phyloP scores from a whole-genome alignment of 2,888 invertebrate genomes.

The Dasypogon diadema region DNA sequence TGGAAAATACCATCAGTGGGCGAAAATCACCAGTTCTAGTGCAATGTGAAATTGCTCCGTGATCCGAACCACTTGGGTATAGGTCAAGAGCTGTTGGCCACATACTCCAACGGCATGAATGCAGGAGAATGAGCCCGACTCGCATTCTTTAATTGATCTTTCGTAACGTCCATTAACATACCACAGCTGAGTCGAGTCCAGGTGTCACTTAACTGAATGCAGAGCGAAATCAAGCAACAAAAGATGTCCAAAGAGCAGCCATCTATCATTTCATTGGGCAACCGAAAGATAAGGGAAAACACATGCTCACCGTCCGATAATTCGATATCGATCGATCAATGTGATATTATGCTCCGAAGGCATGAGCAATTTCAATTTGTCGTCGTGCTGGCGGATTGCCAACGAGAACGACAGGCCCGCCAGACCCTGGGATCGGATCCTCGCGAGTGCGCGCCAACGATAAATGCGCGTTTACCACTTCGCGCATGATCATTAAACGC shows the following conservation, averaged over 20 bases:
- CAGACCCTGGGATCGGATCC: neutral
- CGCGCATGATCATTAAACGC: constrained; percentile 45
- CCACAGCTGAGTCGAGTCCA: neutral
- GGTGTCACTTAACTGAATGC: constrained; percentile 16
- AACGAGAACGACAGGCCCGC: constrained; percentile 6
- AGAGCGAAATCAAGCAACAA: neutral
- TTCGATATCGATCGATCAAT: constrained; percentile 31
- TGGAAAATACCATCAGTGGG: no score
- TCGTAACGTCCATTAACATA: neutral
- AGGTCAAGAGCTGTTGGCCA: no score
- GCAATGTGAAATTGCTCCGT: no score
- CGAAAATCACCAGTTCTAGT: no score
- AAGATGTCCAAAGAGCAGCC: neutral
- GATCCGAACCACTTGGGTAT: no score
- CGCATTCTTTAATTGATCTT: no score
- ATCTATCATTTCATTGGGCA: neutral
- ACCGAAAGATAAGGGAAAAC: constrained; percentile 4
- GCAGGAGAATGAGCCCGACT: no score
- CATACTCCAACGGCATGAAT: no score
- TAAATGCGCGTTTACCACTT: constrained; percentile 18
- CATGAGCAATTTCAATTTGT: constrained; percentile 42
- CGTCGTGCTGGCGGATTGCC: neutral
- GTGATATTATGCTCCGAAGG: constrained; percentile 11
- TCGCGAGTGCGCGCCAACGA: neutral
- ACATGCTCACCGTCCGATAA: neutral